Percentiles rank a stretch among this genome's conserved stretches.
Evolutionary conservation across 2,113 vertebrate genomes (phyloP).

Genomic region (Corythornis vintsioides): DNA sequence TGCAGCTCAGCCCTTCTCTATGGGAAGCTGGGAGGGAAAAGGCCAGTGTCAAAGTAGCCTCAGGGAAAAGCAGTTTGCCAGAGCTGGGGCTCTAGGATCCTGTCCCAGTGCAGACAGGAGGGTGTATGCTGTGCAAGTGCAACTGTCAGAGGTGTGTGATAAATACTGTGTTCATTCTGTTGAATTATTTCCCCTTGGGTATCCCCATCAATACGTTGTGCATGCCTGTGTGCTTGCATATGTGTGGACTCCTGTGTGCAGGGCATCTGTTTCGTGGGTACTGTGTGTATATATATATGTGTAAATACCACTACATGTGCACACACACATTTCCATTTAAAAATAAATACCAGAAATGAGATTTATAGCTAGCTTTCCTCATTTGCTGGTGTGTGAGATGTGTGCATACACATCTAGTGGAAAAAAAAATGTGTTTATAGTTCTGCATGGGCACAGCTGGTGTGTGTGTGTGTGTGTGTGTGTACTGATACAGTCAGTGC

Average conservation of each 20-base stretch:
- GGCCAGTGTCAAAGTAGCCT: not conserved
- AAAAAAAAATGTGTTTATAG: conserved; percentile 16
- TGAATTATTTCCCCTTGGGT: not conserved
- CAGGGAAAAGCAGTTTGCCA: not conserved
- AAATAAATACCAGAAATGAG: conserved; percentile 47
- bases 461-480: not conserved
- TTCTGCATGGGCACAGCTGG: conserved; percentile 22
- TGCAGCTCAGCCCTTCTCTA: accelerated
- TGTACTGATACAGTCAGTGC: not conserved
- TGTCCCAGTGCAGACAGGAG: not conserved
- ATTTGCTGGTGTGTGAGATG: conserved; percentile 32
- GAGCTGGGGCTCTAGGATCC: not conserved
- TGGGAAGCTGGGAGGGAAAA: not conserved
- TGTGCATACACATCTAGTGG: conserved; percentile 29
- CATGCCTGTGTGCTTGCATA: conserved; percentile 14
- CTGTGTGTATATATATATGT: conserved; percentile 36
- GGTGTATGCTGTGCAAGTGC: not conserved
- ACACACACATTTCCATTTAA: conserved; percentile 50
- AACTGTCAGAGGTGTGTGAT: conserved; percentile 14
- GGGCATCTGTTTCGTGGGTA: conserved; percentile 61
- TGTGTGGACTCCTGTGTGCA: conserved; percentile 7
- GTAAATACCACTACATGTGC: conserved; percentile 48
- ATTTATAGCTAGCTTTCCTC: conserved; percentile 20
- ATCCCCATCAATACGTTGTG: not conserved
- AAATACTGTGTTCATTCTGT: not conserved